Base-by-base conservation (phyloP, 2,797 vertebrate genomes). In the Aratinga solstitialis region DNA sequence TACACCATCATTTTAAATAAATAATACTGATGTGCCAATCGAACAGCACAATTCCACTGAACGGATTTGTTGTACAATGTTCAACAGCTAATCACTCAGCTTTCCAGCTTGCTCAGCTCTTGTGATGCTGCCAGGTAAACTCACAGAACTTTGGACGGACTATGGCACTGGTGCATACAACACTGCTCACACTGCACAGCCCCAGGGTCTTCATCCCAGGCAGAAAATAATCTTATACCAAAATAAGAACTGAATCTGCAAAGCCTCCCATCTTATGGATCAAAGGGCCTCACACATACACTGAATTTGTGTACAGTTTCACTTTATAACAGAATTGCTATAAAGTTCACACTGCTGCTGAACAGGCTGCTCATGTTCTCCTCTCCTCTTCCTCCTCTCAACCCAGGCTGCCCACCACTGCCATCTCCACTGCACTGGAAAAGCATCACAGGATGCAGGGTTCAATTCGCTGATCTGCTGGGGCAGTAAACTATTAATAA, bases 401-500 rank as follows among this genome's bases (percentile, higher is more conserved):
- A 42, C 11, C 32, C 10, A n/a, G 63, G 43, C 63, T 73, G 74
- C 34, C 24, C 42, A 45, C 17, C 4, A 2, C 54, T 82, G 74
- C 74, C 59, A 47, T 21, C 67, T 62, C 92, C 29, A 6, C 0
- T 22, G 54, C 3, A 4, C 43, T 66, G 69, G 53, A 75, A 0
- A 0, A 84, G 61, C 76, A 90, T 19, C 45, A n/a, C 1, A 6
- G 87, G 45, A 81, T n/a, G 58, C 53, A 77, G 0, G 0, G 62
- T 5, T 81, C 67, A 61, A 43, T 58, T 8, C 50, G 79, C 69
- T 47, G 48, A 83, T 81, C 82, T 91, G 58, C 62, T 0, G 0
- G 73, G 58, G 32, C 73, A 84, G 85, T 80, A 86, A 95, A 62
- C 69, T 80, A 88, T 88, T 90, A 83, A 94, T 84, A 95, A 91